A percentile compares a stretch with the other conserved stretches of the same genome.
These are phyloP conservation scores for Lasiurus cinereus DNA, from an alignment of 2,113 vertebrate genomes.

Conservation along the genomic window DNA sequence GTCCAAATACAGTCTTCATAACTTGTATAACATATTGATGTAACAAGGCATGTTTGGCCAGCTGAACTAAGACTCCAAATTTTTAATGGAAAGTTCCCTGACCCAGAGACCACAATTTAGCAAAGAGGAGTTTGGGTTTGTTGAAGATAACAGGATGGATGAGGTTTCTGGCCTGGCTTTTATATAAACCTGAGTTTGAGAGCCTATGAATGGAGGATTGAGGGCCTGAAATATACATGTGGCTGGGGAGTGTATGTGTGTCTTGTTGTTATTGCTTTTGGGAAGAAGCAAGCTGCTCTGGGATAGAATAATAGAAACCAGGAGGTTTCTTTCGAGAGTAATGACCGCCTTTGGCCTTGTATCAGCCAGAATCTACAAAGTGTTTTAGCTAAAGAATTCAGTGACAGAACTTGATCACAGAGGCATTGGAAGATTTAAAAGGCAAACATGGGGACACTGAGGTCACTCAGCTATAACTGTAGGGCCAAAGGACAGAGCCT, in stretches of 20 bases:
- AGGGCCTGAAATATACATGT: neutral
- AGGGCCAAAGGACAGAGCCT: rapidly evolving
- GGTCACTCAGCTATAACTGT: neutral
- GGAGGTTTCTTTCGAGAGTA: neutral
- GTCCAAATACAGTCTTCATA: neutral
- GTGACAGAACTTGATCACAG: neutral
- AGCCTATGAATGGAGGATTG: neutral
- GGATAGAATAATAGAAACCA: neutral
- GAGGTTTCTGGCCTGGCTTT: neutral
- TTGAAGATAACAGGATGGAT: neutral
- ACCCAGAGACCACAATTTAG: neutral
- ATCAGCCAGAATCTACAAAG: neutral
- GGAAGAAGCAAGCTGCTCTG: neutral
- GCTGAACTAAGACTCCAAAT: neutral
- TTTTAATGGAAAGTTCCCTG: neutral
- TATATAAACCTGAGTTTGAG: neutral
- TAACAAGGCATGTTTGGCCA: neutral
- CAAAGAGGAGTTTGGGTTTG: neutral
- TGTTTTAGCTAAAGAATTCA: neutral
- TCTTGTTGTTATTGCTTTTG: neutral
- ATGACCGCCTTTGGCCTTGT: no score
- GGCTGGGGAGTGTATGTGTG: neutral
- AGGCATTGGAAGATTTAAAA: neutral
- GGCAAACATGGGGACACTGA: neutral
- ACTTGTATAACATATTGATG: constrained; percentile 13